These are phyloP conservation scores for Triplophysa bombifrons DNA, from an alignment of 2,797 vertebrate genomes.

Conservation along the genomic window DNA sequence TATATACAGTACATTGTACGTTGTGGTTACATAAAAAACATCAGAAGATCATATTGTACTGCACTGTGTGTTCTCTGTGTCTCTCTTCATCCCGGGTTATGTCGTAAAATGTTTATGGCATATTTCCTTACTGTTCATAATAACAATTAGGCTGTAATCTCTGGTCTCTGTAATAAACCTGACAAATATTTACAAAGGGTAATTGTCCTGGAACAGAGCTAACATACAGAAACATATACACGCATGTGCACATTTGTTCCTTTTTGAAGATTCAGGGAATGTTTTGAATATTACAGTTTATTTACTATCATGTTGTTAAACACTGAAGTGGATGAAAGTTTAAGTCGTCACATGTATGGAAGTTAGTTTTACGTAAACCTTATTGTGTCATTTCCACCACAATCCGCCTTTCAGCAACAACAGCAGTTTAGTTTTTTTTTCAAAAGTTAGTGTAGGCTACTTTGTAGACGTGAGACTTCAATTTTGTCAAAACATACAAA, in stretches of 20 bases:
- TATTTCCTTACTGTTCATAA: constrained; percentile 39
- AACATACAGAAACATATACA: background rate
- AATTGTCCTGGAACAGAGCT: constrained; percentile 47
- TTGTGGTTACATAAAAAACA: constrained; percentile 25
- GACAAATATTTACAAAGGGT: constrained; percentile 55
- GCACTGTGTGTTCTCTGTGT: background rate
- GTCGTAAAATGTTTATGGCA: constrained; percentile 47
- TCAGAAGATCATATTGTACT: constrained; percentile 17
- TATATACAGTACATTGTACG: background rate
- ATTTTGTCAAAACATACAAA: no score
- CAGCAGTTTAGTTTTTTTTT: no score
- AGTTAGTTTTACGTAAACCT: background rate
- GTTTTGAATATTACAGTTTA: background rate
- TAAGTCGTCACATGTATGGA: background rate
- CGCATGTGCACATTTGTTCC: constrained; percentile 5
- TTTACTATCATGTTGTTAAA: background rate
- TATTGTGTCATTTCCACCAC: background rate
- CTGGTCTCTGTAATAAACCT: constrained; percentile 46
- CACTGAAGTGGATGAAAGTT: background rate
- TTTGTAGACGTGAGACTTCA: no score
- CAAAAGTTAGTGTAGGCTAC: no score
- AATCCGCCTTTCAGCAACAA: background rate
- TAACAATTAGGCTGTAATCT: constrained; percentile 23
- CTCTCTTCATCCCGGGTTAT: constrained; percentile 13
- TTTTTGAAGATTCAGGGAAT: constrained; percentile 11